These are phyloP conservation scores for Caretta caretta DNA, from an alignment of 2,113 vertebrate genomes.

Conservation along the genomic window DNA sequence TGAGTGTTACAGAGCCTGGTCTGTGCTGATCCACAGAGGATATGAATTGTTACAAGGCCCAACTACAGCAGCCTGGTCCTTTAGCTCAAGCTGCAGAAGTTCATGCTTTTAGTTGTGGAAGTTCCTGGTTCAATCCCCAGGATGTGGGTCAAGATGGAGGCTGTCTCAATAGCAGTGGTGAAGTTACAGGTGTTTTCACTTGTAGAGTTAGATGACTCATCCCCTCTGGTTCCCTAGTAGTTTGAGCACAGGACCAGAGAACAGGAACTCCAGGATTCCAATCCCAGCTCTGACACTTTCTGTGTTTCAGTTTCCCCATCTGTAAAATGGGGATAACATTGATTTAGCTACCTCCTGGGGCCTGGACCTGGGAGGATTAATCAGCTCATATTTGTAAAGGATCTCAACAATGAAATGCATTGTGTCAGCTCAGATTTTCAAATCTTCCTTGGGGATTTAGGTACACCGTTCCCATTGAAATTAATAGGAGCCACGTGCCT, in stretches of 20 bases:
- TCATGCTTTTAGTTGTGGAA: not conserved
- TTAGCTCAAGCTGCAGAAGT: not conserved
- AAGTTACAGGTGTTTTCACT: not conserved
- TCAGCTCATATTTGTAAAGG: not conserved
- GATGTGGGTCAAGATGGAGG: not conserved
- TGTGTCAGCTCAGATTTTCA: rapidly evolving
- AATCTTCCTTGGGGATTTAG: rapidly evolving
- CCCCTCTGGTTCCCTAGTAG: not conserved
- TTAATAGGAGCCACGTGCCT: not conserved
- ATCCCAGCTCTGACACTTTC: not conserved
- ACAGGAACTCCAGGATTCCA: not conserved
- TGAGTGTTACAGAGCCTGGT: not conserved
- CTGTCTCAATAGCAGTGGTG: rapidly evolving
- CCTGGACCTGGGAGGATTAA: not conserved
- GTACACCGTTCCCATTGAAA: rapidly evolving
- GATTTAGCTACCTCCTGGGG: not conserved
- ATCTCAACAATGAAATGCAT: not conserved
- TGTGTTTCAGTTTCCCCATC: not conserved
- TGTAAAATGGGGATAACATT: not conserved
- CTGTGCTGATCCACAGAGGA: too few relatives aligned
- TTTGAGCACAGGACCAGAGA: not conserved
- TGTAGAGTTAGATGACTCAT: not conserved
- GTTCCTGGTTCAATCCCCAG: not conserved
- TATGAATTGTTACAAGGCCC: too few relatives aligned
- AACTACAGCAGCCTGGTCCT: too few relatives aligned